Conservation (phyloP, 30 jellyfish, hydroid and myxozoan genomes). For the Aurelia sp. region DNA sequence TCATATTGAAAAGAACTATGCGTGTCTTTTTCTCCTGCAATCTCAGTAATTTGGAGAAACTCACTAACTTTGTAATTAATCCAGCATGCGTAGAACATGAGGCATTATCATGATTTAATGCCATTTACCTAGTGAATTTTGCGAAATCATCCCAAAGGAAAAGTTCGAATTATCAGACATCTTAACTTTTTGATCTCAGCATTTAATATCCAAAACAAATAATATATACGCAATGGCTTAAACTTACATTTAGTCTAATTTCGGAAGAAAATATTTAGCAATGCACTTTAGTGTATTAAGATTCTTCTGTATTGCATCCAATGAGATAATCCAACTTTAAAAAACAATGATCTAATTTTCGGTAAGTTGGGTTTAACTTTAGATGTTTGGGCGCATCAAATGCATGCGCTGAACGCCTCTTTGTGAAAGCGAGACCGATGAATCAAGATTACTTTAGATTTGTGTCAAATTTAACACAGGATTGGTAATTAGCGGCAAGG, state of each 20-base stretch:
- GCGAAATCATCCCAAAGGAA: no score
- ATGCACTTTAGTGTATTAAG: background rate
- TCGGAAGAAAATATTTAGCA: constrained; percentile 7
- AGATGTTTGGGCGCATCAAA: constrained; percentile 10
- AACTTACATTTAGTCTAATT: background rate
- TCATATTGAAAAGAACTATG: no score
- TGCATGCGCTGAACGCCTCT: constrained; percentile 3
- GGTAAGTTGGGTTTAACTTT: constrained; percentile 6
- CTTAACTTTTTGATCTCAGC: no score
- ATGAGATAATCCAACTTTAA: background rate
- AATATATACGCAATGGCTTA: no score
- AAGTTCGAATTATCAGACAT: no score
- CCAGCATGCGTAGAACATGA: no score
- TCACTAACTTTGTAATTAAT: no score
- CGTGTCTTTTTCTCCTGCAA: no score
- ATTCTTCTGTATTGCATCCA: background rate
- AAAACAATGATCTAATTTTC: constrained; percentile 1
- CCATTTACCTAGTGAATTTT: no score
- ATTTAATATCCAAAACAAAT: no score
- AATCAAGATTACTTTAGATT: constrained; percentile 43
- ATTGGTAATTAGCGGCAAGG: constrained; percentile 42
- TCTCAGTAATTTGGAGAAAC: no score
- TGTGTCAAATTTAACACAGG: constrained; percentile 31
- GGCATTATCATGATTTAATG: no score
- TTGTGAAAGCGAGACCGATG: constrained; percentile 9